A percentile compares a stretch with the other conserved stretches of the same genome.
These are phyloP conservation scores for Epirrita christyi DNA, from an alignment of 2,888 invertebrate species.

Conservation along the genomic window DNA sequence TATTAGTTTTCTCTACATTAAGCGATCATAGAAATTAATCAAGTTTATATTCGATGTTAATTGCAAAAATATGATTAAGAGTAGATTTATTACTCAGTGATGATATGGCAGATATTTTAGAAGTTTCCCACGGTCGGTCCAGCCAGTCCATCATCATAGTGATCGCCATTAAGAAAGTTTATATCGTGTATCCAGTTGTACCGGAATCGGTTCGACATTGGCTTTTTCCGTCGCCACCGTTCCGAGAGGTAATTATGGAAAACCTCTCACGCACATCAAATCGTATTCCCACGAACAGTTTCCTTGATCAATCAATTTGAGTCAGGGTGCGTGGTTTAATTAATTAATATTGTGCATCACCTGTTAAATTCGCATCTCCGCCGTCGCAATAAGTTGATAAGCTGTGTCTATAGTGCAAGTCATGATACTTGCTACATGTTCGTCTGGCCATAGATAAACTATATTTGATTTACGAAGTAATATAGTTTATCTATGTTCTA, in stretches of 20 bases:
- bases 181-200: slow-evolving; percentile 49
- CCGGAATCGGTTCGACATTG: slow-evolving; percentile 55
- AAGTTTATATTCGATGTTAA: not conserved
- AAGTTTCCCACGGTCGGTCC: slow-evolving; percentile 42
- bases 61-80: not conserved
- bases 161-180: slow-evolving; percentile 62
- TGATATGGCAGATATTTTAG: slow-evolving; percentile 28
- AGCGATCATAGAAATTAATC: not conserved
- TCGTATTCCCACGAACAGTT: slow-evolving; percentile 76
- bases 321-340: slow-evolving; percentile 39
- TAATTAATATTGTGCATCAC: slow-evolving; percentile 23
- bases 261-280: slow-evolving; percentile 72
- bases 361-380: not conserved
- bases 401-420: too few species aligned
- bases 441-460: too few species aligned
- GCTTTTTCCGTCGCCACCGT: slow-evolving; percentile 59
- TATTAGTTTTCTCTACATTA: too few species aligned
- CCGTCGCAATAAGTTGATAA: too few species aligned
- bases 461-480: too few species aligned
- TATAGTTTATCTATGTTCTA: too few species aligned
- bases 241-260: slow-evolving; percentile 56
- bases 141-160: slow-evolving; percentile 45
- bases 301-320: slow-evolving; percentile 64
- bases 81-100: not conserved
- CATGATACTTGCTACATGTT: too few species aligned